These are phyloP conservation scores for Drosophila phalerata DNA, from an alignment of 2,888 invertebrate genomes.

Conservation along the genomic window DNA sequence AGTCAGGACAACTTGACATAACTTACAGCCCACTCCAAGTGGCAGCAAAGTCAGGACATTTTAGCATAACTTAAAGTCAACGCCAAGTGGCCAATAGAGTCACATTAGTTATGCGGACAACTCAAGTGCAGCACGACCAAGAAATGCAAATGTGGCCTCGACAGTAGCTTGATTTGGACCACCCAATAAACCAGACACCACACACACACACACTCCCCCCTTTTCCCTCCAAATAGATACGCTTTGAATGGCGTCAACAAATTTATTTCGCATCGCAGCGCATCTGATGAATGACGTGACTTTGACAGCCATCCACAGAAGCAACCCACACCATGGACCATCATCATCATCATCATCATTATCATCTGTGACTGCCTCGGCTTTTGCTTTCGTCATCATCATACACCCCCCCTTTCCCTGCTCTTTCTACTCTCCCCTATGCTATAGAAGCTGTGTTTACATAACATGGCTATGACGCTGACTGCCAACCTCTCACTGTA, in stretches of 20 bases:
- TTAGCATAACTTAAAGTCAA: slow-evolving; percentile 29
- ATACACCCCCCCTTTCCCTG: not conserved
- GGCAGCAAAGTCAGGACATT: slow-evolving; percentile 15
- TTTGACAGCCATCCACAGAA: slow-evolving; percentile 42
- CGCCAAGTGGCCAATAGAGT: slow-evolving; percentile 28
- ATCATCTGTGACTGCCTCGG: slow-evolving; percentile 11
- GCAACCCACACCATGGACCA: slow-evolving; percentile 25
- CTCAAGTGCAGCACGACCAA: slow-evolving; percentile 32
- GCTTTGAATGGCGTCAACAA: slow-evolving; percentile 68
- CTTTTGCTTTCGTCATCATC: slow-evolving; percentile 51
- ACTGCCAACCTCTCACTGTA: slow-evolving; percentile 33
- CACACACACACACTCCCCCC: slow-evolving; percentile 5
- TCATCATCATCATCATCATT: slow-evolving; percentile 32
- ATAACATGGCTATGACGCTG: slow-evolving; percentile 64
- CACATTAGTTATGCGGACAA: slow-evolving; percentile 42
- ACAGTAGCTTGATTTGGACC: slow-evolving; percentile 34
- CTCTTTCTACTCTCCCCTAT: not conserved
- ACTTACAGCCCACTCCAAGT: not conserved
- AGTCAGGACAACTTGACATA: slow-evolving; percentile 18
- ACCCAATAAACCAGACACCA: slow-evolving; percentile 28
- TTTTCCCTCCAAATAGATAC: slow-evolving; percentile 44
- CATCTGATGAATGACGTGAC: slow-evolving; percentile 75
- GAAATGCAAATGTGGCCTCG: slow-evolving; percentile 41
- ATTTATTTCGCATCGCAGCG: slow-evolving; percentile 71
- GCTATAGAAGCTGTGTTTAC: slow-evolving; percentile 56